Evolutionary conservation across 2,888 invertebrate species (phyloP).

Genomic region (Clepsis dumicolana): DNA sequence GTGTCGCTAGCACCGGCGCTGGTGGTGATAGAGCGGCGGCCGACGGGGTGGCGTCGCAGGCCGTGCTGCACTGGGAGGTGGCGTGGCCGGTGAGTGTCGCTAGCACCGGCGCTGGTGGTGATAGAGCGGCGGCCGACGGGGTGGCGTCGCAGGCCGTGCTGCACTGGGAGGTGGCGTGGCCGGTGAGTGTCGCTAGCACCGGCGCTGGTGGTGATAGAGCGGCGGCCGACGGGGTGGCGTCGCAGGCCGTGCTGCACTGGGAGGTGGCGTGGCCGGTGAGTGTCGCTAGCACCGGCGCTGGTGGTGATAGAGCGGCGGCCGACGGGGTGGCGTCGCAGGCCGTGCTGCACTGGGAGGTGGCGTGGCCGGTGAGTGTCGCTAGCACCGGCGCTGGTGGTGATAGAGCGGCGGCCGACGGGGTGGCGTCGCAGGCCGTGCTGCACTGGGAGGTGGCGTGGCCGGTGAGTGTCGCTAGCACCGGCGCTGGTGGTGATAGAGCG

Average conservation of each 20-base stretch:
- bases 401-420: too few species aligned
- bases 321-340: conserved; percentile 84
- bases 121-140: conserved; percentile 86
- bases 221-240: conserved; percentile 83
- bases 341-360: conserved; percentile 89
- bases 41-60: conserved; percentile 85
- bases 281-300: conserved; percentile 45
- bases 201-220: conserved; percentile 68
- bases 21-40: conserved; percentile 86
- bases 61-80: conserved; percentile 95
- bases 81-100: conserved; percentile 88
- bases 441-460: too few species aligned
- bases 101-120: conserved; percentile 53
- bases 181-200: conserved; percentile 82
- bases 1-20: conserved; percentile 53
- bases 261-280: conserved; percentile 95
- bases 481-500: too few species aligned
- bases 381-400: too few species aligned
- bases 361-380: conserved; percentile 76
- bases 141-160: conserved; percentile 89
- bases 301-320: background rate
- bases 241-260: conserved; percentile 94
- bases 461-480: too few species aligned
- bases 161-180: conserved; percentile 97
- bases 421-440: too few species aligned